phyloP scores from a whole-genome alignment of 2,888 invertebrate genomes.

The Caenorhabditis imperialis region DNA sequence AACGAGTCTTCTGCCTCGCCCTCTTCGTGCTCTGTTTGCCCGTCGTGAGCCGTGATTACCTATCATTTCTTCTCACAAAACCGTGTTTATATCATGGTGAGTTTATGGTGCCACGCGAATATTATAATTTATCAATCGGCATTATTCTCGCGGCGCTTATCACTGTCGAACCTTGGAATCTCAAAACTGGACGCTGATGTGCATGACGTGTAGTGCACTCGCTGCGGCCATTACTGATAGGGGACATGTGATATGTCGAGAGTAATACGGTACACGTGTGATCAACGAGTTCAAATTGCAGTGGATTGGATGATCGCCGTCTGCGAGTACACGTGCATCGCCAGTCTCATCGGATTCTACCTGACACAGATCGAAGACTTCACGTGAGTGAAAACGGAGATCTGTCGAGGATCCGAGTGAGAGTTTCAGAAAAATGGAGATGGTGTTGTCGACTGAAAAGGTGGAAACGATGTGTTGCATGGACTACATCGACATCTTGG shows the following conservation, averaged over 20 bases:
- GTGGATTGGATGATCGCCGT: constrained; percentile 28
- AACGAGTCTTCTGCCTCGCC: constrained; percentile 38
- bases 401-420: background rate
- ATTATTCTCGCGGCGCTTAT: constrained; percentile 15
- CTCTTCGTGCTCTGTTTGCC: constrained; percentile 44
- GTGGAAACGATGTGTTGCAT: constrained; percentile 51
- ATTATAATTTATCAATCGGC: constrained; percentile 16
- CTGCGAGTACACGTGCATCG: constrained; percentile 53
- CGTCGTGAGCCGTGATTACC: constrained; percentile 33
- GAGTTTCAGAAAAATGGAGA: constrained; percentile 38
- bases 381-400: constrained; percentile 19
- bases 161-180: constrained; percentile 36
- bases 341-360: constrained; percentile 32
- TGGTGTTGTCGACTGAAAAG: constrained; percentile 33
- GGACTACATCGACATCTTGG: constrained; percentile 32
- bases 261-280: background rate
- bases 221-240: background rate
- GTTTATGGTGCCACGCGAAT: constrained; percentile 10
- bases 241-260: constrained; percentile 22
- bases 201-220: too few species aligned
- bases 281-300: constrained; percentile 46
- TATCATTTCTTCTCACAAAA: constrained; percentile 30
- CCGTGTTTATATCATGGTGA: constrained; percentile 42
- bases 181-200: background rate
- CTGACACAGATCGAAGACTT: constrained; percentile 41